phyloP scores from a whole-genome alignment of 2,113 vertebrate genomes.

The Apteryx mantelli region DNA sequence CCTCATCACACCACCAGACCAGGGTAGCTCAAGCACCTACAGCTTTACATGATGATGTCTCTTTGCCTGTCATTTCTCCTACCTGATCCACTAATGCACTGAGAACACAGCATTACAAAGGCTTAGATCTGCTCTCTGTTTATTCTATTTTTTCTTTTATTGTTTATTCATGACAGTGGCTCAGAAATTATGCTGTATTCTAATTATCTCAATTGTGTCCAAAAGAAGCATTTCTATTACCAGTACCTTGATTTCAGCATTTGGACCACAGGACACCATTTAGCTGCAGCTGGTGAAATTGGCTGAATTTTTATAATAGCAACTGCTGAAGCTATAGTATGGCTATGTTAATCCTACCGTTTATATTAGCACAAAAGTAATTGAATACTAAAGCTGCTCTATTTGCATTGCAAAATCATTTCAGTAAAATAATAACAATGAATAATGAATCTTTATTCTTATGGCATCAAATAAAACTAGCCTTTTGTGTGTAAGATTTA shows the following conservation, averaged over 20 bases:
- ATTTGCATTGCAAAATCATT: constrained; percentile 65
- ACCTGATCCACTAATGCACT: neutral
- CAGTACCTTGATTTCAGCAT: neutral
- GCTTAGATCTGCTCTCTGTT: neutral
- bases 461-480: constrained; percentile 33
- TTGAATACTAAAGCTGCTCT: constrained; percentile 47
- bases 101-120: neutral
- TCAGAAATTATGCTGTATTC: neutral
- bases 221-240: neutral
- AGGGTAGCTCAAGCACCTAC: neutral
- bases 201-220: neutral
- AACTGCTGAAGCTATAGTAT: constrained; percentile 22
- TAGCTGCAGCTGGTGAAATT: constrained; percentile 51
- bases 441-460: constrained; percentile 44
- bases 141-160: neutral
- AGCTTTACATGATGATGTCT: neutral
- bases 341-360: constrained; percentile 23
- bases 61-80: neutral
- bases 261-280: constrained; percentile 11
- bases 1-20: neutral
- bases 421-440: constrained; percentile 49
- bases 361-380: constrained; percentile 65
- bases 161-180: constrained; percentile 3
- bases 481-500: constrained; percentile 46
- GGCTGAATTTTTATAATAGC: constrained; percentile 31